Percentiles rank a stretch among this genome's conserved stretches.
phyloP scores from a whole-genome alignment of 2,113 vertebrate genomes.

The Benitochromis conjunctus region DNA sequence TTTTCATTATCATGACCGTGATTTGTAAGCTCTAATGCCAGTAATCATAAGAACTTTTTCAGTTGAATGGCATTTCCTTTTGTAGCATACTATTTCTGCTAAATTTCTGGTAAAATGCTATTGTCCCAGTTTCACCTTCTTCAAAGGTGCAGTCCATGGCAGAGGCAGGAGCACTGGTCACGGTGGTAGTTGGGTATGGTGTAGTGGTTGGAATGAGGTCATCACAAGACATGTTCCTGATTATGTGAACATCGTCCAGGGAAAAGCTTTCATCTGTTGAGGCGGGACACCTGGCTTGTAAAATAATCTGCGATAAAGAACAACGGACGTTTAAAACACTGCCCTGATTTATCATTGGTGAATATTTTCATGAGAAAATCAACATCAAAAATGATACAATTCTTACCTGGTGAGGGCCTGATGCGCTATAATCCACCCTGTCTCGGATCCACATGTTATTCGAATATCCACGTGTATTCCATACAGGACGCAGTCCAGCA shows the following conservation, averaged over 20 bases:
- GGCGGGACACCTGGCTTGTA: conserved; percentile 23
- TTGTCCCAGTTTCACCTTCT: conserved; percentile 36
- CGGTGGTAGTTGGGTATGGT: conserved; percentile 37
- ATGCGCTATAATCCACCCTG: conserved; percentile 64
- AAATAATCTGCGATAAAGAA: conserved; percentile 58
- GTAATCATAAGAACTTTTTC: background rate
- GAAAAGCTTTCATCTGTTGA: background rate
- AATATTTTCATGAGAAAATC: background rate
- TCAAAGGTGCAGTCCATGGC: conserved; percentile 73
- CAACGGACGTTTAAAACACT: background rate
- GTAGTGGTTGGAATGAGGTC: conserved; percentile 51
- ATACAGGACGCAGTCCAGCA: conserved; percentile 40
- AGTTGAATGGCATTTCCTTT: accelerated
- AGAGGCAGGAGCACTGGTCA: conserved; percentile 38
- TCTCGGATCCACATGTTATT: conserved; percentile 50
- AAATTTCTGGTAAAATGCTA: accelerated
- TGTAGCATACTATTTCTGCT: background rate
- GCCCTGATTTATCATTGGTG: background rate
- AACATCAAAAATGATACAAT: background rate
- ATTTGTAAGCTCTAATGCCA: background rate
- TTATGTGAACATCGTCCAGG: conserved; percentile 72
- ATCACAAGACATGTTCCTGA: conserved; percentile 42
- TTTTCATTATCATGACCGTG: background rate
- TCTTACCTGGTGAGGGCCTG: conserved; percentile 62
- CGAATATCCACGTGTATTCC: conserved; percentile 30